A percentile compares a stretch with the other conserved stretches of the same genome.
These are phyloP conservation scores for Zingel zingel DNA, from an alignment of 2,113 vertebrate species.

Conservation along the genomic window DNA sequence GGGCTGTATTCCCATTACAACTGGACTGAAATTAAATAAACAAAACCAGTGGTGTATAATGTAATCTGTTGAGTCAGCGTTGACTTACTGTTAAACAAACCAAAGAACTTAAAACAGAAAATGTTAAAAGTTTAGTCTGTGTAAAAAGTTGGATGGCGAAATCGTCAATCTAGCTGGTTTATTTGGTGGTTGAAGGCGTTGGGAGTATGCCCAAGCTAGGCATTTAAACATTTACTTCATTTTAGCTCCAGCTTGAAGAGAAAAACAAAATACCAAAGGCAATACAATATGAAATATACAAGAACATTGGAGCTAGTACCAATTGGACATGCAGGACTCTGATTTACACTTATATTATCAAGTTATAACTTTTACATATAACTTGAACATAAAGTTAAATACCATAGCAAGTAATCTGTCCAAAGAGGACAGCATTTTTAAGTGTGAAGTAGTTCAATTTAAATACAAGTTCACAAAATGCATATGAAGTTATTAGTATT, in stretches of 20 bases:
- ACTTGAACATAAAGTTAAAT: background rate
- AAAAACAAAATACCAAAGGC: conserved; percentile 17
- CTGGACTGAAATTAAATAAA: background rate
- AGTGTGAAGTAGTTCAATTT: background rate
- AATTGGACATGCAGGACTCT: background rate
- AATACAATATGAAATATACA: background rate
- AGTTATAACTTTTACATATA: background rate
- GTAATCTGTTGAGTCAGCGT: background rate
- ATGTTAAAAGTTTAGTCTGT: background rate
- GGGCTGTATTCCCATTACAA: background rate
- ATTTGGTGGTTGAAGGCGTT: background rate
- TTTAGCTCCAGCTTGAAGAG: background rate
- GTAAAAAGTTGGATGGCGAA: background rate
- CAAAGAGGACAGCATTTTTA: background rate
- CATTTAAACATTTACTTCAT: too few relatives aligned
- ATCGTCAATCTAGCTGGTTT: background rate
- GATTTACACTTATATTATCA: background rate
- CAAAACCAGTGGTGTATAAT: background rate
- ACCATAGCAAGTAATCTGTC: background rate
- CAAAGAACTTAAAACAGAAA: background rate
- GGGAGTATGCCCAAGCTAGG: background rate
- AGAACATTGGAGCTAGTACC: background rate
- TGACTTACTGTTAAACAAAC: background rate
- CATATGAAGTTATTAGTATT: background rate
- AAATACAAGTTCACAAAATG: background rate